Base-by-base conservation (phyloP, 2,113 vertebrate genomes). In the Carlito syrichta region DNA sequence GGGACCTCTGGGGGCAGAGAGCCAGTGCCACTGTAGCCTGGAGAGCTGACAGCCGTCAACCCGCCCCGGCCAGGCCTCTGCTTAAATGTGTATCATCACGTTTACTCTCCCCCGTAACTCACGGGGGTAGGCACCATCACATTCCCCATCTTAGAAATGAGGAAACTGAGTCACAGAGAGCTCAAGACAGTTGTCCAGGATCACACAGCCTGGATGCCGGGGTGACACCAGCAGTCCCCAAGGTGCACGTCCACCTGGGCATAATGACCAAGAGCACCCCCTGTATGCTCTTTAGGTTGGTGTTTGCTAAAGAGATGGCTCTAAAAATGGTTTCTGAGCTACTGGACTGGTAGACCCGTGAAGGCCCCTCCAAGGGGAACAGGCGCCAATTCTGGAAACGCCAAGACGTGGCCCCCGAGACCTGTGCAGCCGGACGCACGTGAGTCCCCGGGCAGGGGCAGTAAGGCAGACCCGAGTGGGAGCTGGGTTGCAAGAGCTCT, bases 31-130 rank as follows among this genome's bases (percentile, higher is more conserved):
- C 8, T 0, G 5, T 20, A 14, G 23, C 0, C 0, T 5, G 27
- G 19, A 22, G 43, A 16, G 11, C n/a, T 5, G 0, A 4, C 0
- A 1, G 83, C 8, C 14, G 0, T 17, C n/a, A 3, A 4, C 20
- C 3, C n/a, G 6, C 35, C 22, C 23, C 1, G 56, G 56, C 83
- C 1, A 1, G 22, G 73, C 14, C 14, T 38, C 38, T 9, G 56
- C n/a, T 2, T 3, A 1, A 14, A 71, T 9, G 3, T 3, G 16
- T n/a, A n/a, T 2, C 2, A 6, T 52, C 14, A 52, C 1, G 0
- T 56, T 30, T 38, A 17, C 25, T 52, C 91, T 60, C 11, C 16
- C 5, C 74, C 20, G 1, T 6, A 4, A 13, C 27, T 50, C 78
- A 4, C 0, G 5, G 69, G 43, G 56, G 58, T 1, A 0, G 1